Evolutionary conservation across 2,888 invertebrate genomes (phyloP).

Genomic region (Eumacrocentrus americanus): DNA sequence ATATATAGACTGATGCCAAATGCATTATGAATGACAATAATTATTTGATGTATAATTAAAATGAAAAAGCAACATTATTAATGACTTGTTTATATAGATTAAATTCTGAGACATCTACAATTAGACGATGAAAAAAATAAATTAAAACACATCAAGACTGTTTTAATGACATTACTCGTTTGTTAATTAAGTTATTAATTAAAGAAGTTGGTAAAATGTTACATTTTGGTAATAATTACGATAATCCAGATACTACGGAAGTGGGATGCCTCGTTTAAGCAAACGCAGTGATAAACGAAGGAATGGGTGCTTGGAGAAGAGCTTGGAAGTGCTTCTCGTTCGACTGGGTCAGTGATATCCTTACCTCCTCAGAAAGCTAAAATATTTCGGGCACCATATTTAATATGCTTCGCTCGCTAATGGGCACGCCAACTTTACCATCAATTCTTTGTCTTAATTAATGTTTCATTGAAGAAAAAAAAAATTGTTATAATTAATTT

Average conservation of each 20-base stretch:
- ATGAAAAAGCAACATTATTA: slow-evolving; percentile 2
- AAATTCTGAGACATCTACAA: slow-evolving; percentile 12
- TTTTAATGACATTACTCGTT: slow-evolving; percentile 15
- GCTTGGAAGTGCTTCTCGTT: slow-evolving; percentile 56
- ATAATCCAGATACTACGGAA: slow-evolving; percentile 40
- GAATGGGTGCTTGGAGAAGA: slow-evolving; percentile 45
- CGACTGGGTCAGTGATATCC: slow-evolving; percentile 58
- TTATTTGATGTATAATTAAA: neutral
- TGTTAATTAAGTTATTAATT: too few relatives aligned
- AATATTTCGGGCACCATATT: slow-evolving; percentile 59
- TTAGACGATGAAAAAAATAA: slow-evolving; percentile 1
- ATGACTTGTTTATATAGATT: neutral
- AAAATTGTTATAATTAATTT: slow-evolving; percentile 18
- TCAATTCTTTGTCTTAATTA: slow-evolving; percentile 27
- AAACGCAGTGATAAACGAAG: slow-evolving; percentile 41
- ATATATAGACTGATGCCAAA: neutral
- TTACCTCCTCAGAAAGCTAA: slow-evolving; percentile 62
- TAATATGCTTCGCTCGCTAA: slow-evolving; percentile 53
- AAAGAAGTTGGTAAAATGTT: slow-evolving; percentile 21
- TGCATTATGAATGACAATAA: slow-evolving; percentile 11
- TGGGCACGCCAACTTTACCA: slow-evolving; percentile 31
- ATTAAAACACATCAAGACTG: slow-evolving; percentile 1
- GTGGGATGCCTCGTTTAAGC: slow-evolving; percentile 38
- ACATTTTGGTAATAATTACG: slow-evolving; percentile 38
- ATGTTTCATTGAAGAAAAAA: slow-evolving; percentile 28